Base-by-base conservation (phyloP, 2,113 vertebrate genomes). In the Amblyopsis rosae region DNA sequence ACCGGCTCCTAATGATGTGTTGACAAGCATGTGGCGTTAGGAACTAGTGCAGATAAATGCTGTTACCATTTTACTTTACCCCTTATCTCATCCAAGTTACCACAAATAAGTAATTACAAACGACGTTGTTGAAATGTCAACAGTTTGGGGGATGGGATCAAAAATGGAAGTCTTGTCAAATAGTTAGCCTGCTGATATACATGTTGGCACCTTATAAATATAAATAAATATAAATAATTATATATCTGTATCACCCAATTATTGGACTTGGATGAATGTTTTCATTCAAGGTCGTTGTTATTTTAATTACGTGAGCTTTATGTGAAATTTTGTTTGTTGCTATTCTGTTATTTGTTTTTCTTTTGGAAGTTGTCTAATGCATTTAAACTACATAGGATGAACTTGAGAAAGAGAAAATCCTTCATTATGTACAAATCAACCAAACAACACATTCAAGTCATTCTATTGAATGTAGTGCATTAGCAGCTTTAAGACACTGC, bases 11-110 rank as follows among this genome's bases (percentile, higher is more conserved):
- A 94, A 94, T 85, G 88, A 92, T 62, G 88, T 93, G 86, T 85
- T 94, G 93, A 95, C 92, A 93, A 92, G 90, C 85, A 90, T 82
- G 72, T 41, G 12, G 81, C 64, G 87, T 70, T 75, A 91, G 90
- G 88, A 74, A 85, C 65, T 81, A 81, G 72, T 74, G 85, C 81
- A 82, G 84, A 89, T 70, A 72, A 88, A 87, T 75, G 82, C 66
- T 80, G 75, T 79, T 84, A 77, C 75, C 64, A 67, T 86, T 35
- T 61, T 86, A 72, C 90, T 80, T 76, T 71, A 32, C 62, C 58
- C 67, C 86, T 93, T 92, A 92, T 93, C 89, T 87, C 57, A 16
- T 64, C 26, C 35, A 70, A 62, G 74, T 50, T 59, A 17, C 53
- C 64, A 88, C 83, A 91, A 92, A 90, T 86, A 75, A 73, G 73